Percentiles rank a stretch among this genome's conserved stretches.
Conservation (phyloP, 2,888 invertebrate species). For the Leptopterna dolabrata region DNA sequence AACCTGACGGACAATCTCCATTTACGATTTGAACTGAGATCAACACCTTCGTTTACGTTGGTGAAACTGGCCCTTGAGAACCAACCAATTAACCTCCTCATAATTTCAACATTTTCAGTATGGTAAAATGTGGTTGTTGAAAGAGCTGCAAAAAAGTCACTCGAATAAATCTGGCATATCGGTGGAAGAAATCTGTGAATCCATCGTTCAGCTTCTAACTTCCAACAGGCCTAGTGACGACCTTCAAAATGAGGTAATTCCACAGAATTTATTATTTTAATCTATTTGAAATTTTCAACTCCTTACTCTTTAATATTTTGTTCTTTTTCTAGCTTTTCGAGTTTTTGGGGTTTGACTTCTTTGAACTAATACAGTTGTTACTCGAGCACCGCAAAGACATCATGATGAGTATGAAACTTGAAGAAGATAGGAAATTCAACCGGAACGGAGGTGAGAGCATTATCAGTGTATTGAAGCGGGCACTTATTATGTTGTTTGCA, state of each 20-base stretch:
- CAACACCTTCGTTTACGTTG: too few relatives aligned
- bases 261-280: not conserved
- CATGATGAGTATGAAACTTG: slow-evolving; percentile 64
- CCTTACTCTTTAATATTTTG: not conserved
- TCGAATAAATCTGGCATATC: slow-evolving; percentile 68
- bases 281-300: not conserved
- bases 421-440: slow-evolving; percentile 64
- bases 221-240: slow-evolving; percentile 75
- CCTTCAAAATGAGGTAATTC: slow-evolving; percentile 76
- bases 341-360: slow-evolving; percentile 85
- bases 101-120: slow-evolving; percentile 68
- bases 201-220: slow-evolving; percentile 73
- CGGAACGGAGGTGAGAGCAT: slow-evolving; percentile 43
- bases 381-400: slow-evolving; percentile 75
- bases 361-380: slow-evolving; percentile 79
- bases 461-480: too few relatives aligned
- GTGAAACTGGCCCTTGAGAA: too few relatives aligned
- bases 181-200: slow-evolving; percentile 72
- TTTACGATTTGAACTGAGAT: too few relatives aligned
- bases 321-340: slow-evolving; percentile 76
- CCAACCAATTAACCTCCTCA: not conserved
- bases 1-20: too few relatives aligned
- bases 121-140: slow-evolving; percentile 71
- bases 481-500: too few relatives aligned
- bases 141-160: slow-evolving; percentile 70